Base-by-base conservation (phyloP, 2,888 invertebrate species). In the Drosophila colorata region DNA sequence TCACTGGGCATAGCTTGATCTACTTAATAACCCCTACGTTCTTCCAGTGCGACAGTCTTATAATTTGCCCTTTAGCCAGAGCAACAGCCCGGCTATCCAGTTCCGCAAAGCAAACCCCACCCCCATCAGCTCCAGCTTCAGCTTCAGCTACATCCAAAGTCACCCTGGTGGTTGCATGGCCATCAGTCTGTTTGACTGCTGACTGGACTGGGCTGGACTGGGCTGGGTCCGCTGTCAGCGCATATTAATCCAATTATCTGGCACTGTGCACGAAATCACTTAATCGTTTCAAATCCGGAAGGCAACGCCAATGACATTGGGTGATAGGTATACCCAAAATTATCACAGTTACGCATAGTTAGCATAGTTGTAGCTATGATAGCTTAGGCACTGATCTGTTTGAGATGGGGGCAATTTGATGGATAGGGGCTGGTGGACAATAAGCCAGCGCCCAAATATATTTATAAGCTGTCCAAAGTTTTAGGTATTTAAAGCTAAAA, bases 221-320 rank as follows among this genome's bases (percentile, higher is more conserved):
- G 40, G 25, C 7, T 58, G 66, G 56, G 35, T 33, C 33, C 59
- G 77, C 74, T 81, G 86, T 82, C 83, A 80, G 78, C 90, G 85
- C 87, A 90, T 89, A 89, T 88, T 90, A 90, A 90, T 90, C 90
- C 90, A 90, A 90, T 90, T 90, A 90, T 86, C 86, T 87, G 77
- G 86, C 73, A 80, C 78, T 77, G 79, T 80, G 80, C 80, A 90
- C 84, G 77, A 81, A 88, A 90, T 90, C 89, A 89, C 83, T 90
- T 89, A 89, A 90, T 90, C 90, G 89, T 65, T 78, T 87, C 78
- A 77, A 84, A 88, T 78, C 71, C 74, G 83, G 80, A 80, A 71
- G 80, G 65, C 80, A 65, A 57, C 59, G 35, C 61, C 70, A 68
- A 68, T 49, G 69, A 47, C 58, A 55, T 58, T 75, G 57, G 75